Conservation (phyloP, 2,113 vertebrate species). For the Pan troglodytes region NHGRI_mPanTro3-v2.1_pri NC_072410.2:35697501-35698000, state of each 20-base stretch:
- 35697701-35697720: constrained; percentile 30
- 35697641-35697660: background rate
- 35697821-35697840: background rate
- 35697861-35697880: background rate
- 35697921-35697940: background rate
- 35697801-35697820: background rate
- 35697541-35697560: constrained; percentile 2
- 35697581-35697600: background rate
- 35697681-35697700: background rate
- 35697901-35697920: background rate
- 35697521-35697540: background rate
- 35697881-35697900: background rate
- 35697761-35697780: background rate
- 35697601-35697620: constrained; percentile 36
- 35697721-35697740: background rate
- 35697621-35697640: constrained; percentile 4
- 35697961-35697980: background rate
- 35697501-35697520: background rate
- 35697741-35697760: background rate
- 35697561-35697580: constrained; percentile 29
- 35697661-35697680: constrained; percentile 9
- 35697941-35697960: background rate
- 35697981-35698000: constrained; percentile 8
- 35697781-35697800: background rate
- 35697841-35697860: background rate